Percentiles rank a stretch among this genome's conserved stretches.
Conservation (phyloP, 2,888 invertebrate species). For the Lasioglossum lativentre region DNA sequence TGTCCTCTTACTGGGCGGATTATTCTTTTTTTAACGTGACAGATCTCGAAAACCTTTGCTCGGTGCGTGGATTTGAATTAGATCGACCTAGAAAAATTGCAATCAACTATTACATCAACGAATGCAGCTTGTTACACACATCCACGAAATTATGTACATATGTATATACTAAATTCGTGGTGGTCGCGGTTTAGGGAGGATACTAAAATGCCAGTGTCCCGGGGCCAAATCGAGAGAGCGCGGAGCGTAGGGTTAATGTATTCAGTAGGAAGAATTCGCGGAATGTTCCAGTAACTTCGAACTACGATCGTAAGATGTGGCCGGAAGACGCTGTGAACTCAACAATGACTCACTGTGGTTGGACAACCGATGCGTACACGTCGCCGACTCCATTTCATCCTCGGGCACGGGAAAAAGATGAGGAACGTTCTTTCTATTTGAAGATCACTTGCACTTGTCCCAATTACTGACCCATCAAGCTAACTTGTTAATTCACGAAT, state of each 20-base stretch:
- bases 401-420: background rate
- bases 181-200: background rate
- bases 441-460: no score
- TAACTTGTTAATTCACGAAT: no score
- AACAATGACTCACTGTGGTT: background rate
- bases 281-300: background rate
- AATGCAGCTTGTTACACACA: background rate
- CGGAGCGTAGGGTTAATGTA: background rate
- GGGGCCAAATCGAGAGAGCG: background rate
- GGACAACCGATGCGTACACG: background rate
- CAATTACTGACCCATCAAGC: no score
- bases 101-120: no score
- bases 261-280: background rate
- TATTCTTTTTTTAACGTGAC: background rate
- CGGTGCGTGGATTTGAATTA: background rate
- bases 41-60: background rate
- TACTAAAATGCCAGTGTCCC: constrained; percentile 1
- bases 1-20: background rate
- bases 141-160: background rate
- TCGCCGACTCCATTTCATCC: background rate
- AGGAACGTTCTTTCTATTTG: no score
- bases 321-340: background rate
- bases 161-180: background rate
- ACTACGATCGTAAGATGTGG: background rate
- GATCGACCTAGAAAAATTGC: background rate